Base-by-base conservation (phyloP, 2,888 invertebrate genomes). In the Leptinotarsa haldemani region DNA sequence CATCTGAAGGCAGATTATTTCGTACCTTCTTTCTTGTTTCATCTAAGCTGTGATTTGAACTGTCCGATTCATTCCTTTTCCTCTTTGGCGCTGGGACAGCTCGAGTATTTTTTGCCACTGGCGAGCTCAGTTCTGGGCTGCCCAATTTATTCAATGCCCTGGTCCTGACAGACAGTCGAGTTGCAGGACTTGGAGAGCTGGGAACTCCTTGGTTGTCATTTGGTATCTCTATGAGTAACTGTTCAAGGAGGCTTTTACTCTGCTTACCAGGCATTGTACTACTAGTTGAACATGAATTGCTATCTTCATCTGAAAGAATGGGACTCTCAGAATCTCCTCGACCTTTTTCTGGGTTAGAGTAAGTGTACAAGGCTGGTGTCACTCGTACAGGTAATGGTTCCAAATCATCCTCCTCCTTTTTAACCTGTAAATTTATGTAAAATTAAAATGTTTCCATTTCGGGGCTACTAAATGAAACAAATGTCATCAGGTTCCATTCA, bases 191-290 rank as follows among this genome's bases (percentile, higher is more conserved):
- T 4, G 86, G 85, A 18, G 86, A 86, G 80, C 85, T 85, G 9
- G 80, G 84, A 64, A 83, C 82, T 69, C 74, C 71, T 65, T 79
- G 79, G 64, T 85, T 85, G 75, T 84, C 84, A 71, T 84, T 85
- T 2, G 96, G 96, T 81, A 96, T 96, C 86, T 96, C 96, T 81
- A 96, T 96, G 2, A 95, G 90, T 81, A 96, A 90, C 84, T 95
- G 95, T 83, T 95, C 94, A 58, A 94, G 88, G 66, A 93, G 85
- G 70, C 92, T 92, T 82, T 91, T 91, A 69, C 82, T 90, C 88
- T 77, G 79, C 69, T 85, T 72, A 88, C 78, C 72, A 47, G 68
- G 56, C 56, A 22, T 12, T 52, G 66, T 74, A 69, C 73, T 76
- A 50, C 68, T 74, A 30, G 75, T 78, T 47, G 78, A 77, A 64